Conservation (phyloP, 2,888 invertebrate genomes). For the Phyllotreta striolata region DNA sequence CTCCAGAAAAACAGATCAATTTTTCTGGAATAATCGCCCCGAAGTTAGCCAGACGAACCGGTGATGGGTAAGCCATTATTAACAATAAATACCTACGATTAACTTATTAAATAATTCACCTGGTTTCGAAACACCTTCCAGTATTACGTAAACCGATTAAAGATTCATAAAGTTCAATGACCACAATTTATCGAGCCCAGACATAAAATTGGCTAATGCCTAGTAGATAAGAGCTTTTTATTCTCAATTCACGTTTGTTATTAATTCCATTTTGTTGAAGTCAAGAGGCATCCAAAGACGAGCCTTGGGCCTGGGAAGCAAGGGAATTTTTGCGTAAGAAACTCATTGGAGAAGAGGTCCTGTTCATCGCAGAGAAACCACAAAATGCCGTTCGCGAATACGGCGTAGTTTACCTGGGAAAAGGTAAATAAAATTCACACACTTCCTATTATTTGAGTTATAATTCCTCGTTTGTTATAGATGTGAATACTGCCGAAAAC, state of each 20-base stretch:
- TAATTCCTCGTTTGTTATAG: slow-evolving; percentile 51
- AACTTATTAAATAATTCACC: too few relatives aligned
- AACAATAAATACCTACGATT: too few relatives aligned
- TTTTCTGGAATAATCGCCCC: slow-evolving; percentile 93
- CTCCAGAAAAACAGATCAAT: slow-evolving; percentile 89
- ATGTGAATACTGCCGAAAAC: slow-evolving; percentile 78
- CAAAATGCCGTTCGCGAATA: slow-evolving; percentile 87
- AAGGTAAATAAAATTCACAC: slow-evolving; percentile 65
- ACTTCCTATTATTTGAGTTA: slow-evolving; percentile 28
- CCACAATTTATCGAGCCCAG: too few relatives aligned
- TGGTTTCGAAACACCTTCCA: too few relatives aligned
- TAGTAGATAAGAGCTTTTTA: background rate
- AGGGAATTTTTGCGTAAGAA: slow-evolving; percentile 93
- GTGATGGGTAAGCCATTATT: slow-evolving; percentile 55
- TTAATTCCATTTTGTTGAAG: slow-evolving; percentile 55
- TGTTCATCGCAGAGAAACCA: slow-evolving; percentile 84
- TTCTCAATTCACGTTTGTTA: background rate
- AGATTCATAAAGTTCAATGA: too few relatives aligned
- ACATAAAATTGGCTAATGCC: background rate
- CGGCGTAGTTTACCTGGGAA: slow-evolving; percentile 86
- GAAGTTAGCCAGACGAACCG: slow-evolving; percentile 82
- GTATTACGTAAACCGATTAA: too few relatives aligned
- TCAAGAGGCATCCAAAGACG: slow-evolving; percentile 79
- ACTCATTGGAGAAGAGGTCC: slow-evolving; percentile 89
- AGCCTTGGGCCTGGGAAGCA: slow-evolving; percentile 98